Evolutionary conservation across 2,888 invertebrate species (phyloP).

Genomic region (Agonopterix arenella): DNA sequence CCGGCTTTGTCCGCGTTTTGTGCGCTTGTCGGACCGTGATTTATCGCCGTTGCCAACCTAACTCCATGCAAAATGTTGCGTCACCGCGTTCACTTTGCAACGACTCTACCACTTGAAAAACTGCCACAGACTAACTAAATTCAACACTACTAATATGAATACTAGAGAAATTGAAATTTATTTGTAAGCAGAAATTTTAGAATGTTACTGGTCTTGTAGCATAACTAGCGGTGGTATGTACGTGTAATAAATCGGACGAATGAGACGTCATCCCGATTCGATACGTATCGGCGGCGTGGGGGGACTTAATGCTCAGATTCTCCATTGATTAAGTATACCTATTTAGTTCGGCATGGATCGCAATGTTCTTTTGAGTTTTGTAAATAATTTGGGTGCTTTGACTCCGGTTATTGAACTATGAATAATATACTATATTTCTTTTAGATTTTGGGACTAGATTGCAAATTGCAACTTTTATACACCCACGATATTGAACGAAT

Average conservation of each 20-base stretch:
- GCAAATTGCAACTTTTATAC: not conserved
- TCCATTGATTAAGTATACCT: conserved; percentile 65
- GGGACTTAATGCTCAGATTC: conserved; percentile 55
- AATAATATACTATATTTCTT: not conserved
- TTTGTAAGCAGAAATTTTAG: too few relatives aligned
- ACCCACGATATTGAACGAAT: too few relatives aligned
- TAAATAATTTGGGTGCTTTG: not conserved
- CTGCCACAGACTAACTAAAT: conserved; percentile 27
- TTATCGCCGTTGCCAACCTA: conserved; percentile 52
- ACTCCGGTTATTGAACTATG: not conserved
- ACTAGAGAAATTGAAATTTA: too few relatives aligned
- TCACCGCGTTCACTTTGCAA: conserved; percentile 44
- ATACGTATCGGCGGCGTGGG: conserved; percentile 58
- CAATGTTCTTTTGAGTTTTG: not conserved
- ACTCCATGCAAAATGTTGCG: conserved; percentile 69
- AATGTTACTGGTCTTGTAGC: not conserved
- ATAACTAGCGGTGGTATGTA: conserved; percentile 24
- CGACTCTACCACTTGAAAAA: conserved; percentile 13
- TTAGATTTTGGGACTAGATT: not conserved
- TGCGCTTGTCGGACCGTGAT: conserved; percentile 64
- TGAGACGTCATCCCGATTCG: conserved; percentile 73
- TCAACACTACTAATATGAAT: too few relatives aligned
- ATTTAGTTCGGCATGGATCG: conserved; percentile 52
- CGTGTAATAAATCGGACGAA: conserved; percentile 64
- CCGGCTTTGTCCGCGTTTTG: conserved; percentile 72